These are phyloP conservation scores for Athalia circularis DNA, from an alignment of 2,888 invertebrate species.

Conservation along the genomic window DNA sequence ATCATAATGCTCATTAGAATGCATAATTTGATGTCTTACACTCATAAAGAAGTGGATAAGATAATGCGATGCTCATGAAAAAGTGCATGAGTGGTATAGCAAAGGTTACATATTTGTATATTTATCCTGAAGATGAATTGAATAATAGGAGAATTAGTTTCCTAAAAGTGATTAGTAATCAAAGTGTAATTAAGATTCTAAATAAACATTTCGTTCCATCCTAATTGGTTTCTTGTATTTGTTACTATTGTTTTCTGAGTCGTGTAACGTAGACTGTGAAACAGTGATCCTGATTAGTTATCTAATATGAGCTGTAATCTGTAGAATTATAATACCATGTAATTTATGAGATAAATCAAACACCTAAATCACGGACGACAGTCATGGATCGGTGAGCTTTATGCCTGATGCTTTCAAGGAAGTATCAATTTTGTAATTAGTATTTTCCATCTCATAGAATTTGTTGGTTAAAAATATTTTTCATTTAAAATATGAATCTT, in stretches of 20 bases:
- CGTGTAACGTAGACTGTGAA: not conserved
- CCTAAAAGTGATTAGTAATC: not conserved
- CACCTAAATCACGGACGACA: too few relatives aligned
- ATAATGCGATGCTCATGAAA: not conserved
- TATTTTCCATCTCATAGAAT: too few relatives aligned
- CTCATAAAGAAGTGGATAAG: not conserved
- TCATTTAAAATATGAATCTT: conserved; percentile 56
- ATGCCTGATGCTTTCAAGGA: not conserved
- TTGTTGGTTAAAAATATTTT: too few relatives aligned
- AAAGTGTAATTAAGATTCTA: conserved; percentile 2
- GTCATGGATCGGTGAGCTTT: too few relatives aligned
- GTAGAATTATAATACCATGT: too few relatives aligned
- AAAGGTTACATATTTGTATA: too few relatives aligned
- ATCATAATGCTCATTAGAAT: not conserved
- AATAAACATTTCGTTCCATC: conserved; percentile 2
- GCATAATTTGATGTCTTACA: not conserved
- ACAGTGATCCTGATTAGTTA: not conserved
- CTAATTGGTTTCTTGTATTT: not conserved
- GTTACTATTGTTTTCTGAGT: not conserved
- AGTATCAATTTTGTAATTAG: not conserved
- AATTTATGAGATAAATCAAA: too few relatives aligned
- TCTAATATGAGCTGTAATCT: not conserved
- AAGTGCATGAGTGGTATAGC: not conserved
- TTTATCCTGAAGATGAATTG: not conserved
- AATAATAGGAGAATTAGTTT: not conserved